Evolutionary conservation across 2,797 vertebrate species (phyloP).

Genomic region (Karalla daura): DNA sequence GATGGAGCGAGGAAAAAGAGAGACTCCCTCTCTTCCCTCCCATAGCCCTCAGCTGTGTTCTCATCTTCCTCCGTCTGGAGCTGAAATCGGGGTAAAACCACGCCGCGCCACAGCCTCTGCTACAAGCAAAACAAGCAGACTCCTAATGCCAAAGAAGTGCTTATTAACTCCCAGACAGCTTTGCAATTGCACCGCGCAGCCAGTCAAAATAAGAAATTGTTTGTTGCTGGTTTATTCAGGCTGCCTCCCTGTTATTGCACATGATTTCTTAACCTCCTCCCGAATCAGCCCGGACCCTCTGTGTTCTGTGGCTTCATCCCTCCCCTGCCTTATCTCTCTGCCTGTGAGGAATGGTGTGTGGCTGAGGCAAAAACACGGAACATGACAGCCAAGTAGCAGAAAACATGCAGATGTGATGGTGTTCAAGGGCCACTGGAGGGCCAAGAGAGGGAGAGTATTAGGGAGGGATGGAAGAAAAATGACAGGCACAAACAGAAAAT

Average conservation of each 20-base stretch:
- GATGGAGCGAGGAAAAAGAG: slow-evolving; percentile 30
- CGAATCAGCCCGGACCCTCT: slow-evolving; percentile 58
- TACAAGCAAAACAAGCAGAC: slow-evolving; percentile 75
- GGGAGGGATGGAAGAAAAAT: slow-evolving; percentile 63
- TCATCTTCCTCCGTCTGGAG: slow-evolving; percentile 59
- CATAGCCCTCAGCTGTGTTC: slow-evolving; percentile 65
- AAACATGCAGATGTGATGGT: slow-evolving; percentile 75
- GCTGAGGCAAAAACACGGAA: slow-evolving; percentile 67
- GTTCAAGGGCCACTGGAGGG: slow-evolving; percentile 69
- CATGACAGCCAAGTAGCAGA: slow-evolving; percentile 65
- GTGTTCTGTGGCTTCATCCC: slow-evolving; percentile 36
- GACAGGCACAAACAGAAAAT: slow-evolving; percentile 71
- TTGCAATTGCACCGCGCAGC: slow-evolving; percentile 65
- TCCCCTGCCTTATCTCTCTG: slow-evolving; percentile 27
- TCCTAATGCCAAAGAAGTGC: slow-evolving; percentile 75
- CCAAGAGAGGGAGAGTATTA: slow-evolving; percentile 58
- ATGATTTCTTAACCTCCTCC: slow-evolving; percentile 78
- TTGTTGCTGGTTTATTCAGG: slow-evolving; percentile 79
- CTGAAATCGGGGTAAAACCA: slow-evolving; percentile 61
- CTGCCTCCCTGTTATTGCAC: slow-evolving; percentile 71
- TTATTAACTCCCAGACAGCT: slow-evolving; percentile 82
- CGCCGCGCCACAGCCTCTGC: slow-evolving; percentile 53
- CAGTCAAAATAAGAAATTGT: slow-evolving; percentile 82
- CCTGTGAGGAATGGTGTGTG: slow-evolving; percentile 67
- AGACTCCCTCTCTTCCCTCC: slow-evolving; percentile 49